Percentiles rank a stretch among this genome's conserved stretches.
Conservation (phyloP, 2,797 vertebrate genomes). For the Danio tinwini region DNA sequence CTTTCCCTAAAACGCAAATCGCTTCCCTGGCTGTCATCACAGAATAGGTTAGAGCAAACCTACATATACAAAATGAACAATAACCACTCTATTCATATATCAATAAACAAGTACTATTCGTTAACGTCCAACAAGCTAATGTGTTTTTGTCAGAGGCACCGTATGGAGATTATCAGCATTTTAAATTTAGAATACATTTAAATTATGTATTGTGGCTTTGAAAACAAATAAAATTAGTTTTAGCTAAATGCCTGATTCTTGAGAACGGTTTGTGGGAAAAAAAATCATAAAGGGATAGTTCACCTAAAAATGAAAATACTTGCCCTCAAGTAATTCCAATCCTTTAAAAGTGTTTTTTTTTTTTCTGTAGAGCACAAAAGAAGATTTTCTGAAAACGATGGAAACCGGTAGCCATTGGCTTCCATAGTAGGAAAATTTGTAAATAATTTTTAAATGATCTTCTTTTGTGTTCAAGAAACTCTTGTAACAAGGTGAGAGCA, state of each 20-base stretch:
- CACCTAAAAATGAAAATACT: no score
- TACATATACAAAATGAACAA: not conserved
- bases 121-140: not conserved
- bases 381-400: no score
- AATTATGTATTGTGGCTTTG: no score
- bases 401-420: no score
- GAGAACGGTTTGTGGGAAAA: not conserved
- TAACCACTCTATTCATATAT: not conserved
- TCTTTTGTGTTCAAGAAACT: no score
- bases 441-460: no score
- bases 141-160: not conserved
- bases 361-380: no score
- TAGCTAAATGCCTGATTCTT: not conserved
- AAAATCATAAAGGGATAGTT: not conserved
- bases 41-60: not conserved
- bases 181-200: conserved; percentile 1
- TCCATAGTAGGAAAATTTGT: no score
- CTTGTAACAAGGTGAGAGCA: no score
- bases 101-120: not conserved
- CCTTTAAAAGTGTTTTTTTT: no score
- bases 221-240: not conserved
- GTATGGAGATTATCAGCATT: not conserved
- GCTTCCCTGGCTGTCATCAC: not conserved
- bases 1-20: not conserved
- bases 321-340: no score